Conservation (phyloP, 2,797 vertebrate species). For the Gambusia yucatana region DNA sequence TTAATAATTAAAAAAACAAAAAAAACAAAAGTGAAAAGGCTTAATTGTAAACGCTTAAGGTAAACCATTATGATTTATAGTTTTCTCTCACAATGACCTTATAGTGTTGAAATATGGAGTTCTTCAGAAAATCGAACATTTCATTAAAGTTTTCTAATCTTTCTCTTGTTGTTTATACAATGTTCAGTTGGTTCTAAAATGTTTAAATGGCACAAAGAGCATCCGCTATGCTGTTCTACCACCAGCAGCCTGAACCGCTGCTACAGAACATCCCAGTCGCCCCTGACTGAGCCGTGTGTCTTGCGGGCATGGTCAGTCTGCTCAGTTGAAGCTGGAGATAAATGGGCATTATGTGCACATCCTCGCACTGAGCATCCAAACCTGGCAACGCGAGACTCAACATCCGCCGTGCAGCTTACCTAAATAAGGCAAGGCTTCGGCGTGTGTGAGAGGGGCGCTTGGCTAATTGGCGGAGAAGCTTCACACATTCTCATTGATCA, state of each 20-base stretch:
- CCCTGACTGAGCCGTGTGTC: not conserved
- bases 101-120: not conserved
- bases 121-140: not conserved
- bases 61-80: not conserved
- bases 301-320: not conserved
- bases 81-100: not conserved
- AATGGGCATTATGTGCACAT: not conserved
- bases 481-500: slow-evolving; percentile 43
- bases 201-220: not conserved
- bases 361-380: not conserved
- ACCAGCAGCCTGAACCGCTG: not conserved
- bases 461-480: slow-evolving; percentile 45
- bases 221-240: not conserved
- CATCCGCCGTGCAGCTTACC: not conserved
- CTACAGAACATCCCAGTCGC: not conserved
- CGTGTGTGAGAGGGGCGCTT: slow-evolving; percentile 15
- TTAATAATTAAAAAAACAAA: no score
- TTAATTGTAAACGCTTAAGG: not conserved
- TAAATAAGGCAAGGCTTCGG: slow-evolving; percentile 35
- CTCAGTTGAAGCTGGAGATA: not conserved
- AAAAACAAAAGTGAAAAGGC: not conserved
- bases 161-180: not conserved
- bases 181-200: no score
- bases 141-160: not conserved
- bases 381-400: not conserved